These are phyloP conservation scores for Oplegnathus fasciatus DNA, from an alignment of 2,113 vertebrate genomes.

Conservation along the genomic window DNA sequence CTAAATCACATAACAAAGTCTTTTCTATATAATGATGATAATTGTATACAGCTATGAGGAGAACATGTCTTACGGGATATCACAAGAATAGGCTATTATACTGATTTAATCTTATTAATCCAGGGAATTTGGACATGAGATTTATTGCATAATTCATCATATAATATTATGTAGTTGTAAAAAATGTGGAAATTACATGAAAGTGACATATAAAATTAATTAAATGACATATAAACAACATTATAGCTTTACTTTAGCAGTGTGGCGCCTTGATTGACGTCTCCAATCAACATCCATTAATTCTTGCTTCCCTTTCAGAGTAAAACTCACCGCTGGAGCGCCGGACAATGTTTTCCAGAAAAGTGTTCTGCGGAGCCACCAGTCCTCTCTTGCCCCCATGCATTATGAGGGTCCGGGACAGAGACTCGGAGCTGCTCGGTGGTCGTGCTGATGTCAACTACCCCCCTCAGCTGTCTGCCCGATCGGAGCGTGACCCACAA, in stretches of 20 bases:
- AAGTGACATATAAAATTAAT: background rate
- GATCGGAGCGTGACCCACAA: background rate
- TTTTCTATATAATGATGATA: too few relatives aligned
- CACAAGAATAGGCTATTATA: background rate
- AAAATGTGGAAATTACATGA: background rate
- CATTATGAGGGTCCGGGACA: slow-evolving; percentile 87
- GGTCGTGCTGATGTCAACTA: slow-evolving; percentile 38
- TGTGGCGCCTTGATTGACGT: background rate
- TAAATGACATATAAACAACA: background rate
- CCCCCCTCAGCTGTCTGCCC: slow-evolving; percentile 12
- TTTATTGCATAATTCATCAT: background rate
- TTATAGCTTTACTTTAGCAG: background rate
- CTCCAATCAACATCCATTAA: background rate
- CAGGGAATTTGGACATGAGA: background rate
- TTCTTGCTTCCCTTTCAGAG: background rate
- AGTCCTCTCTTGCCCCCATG: slow-evolving; percentile 98
- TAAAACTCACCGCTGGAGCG: slow-evolving; percentile 94
- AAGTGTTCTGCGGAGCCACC: slow-evolving; percentile 99
- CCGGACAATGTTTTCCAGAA: slow-evolving; percentile 98
- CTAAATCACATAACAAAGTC: background rate
- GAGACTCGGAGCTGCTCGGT: slow-evolving; percentile 42
- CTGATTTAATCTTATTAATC: background rate
- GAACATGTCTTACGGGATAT: too few relatives aligned
- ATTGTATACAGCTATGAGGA: too few relatives aligned
- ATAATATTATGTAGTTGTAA: background rate